Evolutionary conservation across 2,888 invertebrate species (phyloP), one percentile per base, ranked within the genome.

Genomic region (Lydus trimaculatus): DNA sequence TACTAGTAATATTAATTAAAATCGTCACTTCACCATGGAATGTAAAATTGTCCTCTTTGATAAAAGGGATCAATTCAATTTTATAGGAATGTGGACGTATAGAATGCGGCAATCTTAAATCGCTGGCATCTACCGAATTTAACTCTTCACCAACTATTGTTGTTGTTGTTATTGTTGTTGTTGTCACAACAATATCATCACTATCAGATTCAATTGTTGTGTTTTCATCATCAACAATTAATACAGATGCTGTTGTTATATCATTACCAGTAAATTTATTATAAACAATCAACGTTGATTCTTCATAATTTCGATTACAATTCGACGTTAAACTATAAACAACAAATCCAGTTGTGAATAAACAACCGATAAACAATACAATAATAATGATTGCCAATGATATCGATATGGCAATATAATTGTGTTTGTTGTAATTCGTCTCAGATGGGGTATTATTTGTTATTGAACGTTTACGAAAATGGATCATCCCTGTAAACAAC

Each of bases 251-350:
- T 64, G 43, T 59, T 6, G 85, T 80, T 80, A 85, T 85, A 70
- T 87, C 86, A 13, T 63, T 65, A 78, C 86, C 86, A 61, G 85
- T 85, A 25, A 82, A 84, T 25, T 69, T 65, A 36, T 71, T 64
- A 11, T 62, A 61, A 13, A 67, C 63, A 25, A 69, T 59, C 0
- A 86, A 82, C 79, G 86, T 86, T 36, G 85, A 85, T 80, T 87
- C 86, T n/a, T 87, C 86, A 1, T 75, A 86, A 78, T 69, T 86
- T 82, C 73, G 87, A 58, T 87, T 84, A 1, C 89, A 88, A 75
- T 92, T 92, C 0, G 91, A 89, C 17, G 92, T 90, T 77, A 93
- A 91, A 83, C 92, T 92, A 83, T 94, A 93, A 25, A 94, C 93
- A 73, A 94, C 85, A 36, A 94, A 88, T 8, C 92, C 92, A 2